phyloP scores from a whole-genome alignment of 2,797 vertebrate species.

The Smutsia gigantea region DNA sequence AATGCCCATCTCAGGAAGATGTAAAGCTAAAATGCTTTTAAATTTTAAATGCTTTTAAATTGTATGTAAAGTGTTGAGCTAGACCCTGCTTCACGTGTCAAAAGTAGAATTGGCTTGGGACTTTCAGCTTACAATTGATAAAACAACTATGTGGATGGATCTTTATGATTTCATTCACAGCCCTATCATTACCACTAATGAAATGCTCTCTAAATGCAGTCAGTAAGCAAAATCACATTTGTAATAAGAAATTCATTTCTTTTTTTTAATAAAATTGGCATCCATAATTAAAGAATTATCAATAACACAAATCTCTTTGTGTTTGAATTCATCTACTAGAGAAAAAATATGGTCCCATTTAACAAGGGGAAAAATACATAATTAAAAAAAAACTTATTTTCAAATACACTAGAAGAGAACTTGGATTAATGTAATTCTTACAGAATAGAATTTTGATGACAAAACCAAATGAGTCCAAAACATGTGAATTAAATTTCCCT shows the following conservation, averaged over 20 bases:
- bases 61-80: background rate
- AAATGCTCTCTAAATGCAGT: background rate
- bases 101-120: background rate
- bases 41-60: constrained; percentile 25
- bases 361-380: background rate
- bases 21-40: constrained; percentile 7
- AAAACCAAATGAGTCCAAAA: constrained; percentile 62
- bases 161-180: background rate
- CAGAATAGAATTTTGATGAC: constrained; percentile 66
- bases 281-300: constrained; percentile 21
- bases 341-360: constrained; percentile 56
- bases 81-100: background rate
- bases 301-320: constrained; percentile 48
- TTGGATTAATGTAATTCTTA: constrained; percentile 56
- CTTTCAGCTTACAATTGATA: constrained; percentile 23
- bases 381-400: background rate
- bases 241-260: constrained; percentile 46
- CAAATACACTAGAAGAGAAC: constrained; percentile 12
- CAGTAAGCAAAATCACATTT: constrained; percentile 20
- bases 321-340: constrained; percentile 35
- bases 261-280: constrained; percentile 34
- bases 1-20: background rate
- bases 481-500: constrained; percentile 69
- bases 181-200: background rate
- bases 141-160: constrained; percentile 45